Base-by-base conservation (phyloP, 1,140 invertebrate species). In the Yoshiicerus persimilis region DNA sequence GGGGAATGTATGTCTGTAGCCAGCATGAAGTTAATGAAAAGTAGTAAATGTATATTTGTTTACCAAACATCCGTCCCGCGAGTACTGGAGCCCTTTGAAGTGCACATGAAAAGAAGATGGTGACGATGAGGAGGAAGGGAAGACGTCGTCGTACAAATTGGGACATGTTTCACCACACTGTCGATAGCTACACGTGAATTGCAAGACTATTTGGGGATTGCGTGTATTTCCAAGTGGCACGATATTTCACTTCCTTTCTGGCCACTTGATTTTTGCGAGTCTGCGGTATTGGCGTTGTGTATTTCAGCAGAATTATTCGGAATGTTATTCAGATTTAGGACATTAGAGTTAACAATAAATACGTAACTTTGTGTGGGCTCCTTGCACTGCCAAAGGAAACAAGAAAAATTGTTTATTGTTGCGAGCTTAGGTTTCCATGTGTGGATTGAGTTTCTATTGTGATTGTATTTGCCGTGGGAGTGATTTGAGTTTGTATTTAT, bases 31-130 rank as follows among this genome's bases (percentile, higher is more conserved):
- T 36, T 36, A 36, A 36, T 36, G 75, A 36, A 32, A 80, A 80
- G 32, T 36, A 80, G 70, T 77, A 36, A 77, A 77, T 34, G 32
- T 34, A 77, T 80, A 80, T 80, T 80, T 80, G 75, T 80, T 80
- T 80, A 80, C 75, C 75, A 80, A 80, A 80, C 75, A 80, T 80
- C 32, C 75, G 75, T 34, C 75, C 75, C 30, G 75, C 75, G 75
- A 80, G 75, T 34, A 38, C 34, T 9, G 75, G 30, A 32, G 9
- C 38, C 20, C 75, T 80, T 80, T 80, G 75, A 30, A 80, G 32
- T 36, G n/a, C 11, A 5, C 3, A 80, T 32, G 27, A 80, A 38
- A 80, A 80, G 30, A 80, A 36, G n/a, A 80, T n/a, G 16, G 75
- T 25, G 75, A 80, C 32, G 75, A 80, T 80, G 16, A 80, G 32